These are phyloP conservation scores for human (Homo sapiens) DNA, from an alignment of 2,113 vertebrate genomes.

Conservation along the genomic window DNA sequence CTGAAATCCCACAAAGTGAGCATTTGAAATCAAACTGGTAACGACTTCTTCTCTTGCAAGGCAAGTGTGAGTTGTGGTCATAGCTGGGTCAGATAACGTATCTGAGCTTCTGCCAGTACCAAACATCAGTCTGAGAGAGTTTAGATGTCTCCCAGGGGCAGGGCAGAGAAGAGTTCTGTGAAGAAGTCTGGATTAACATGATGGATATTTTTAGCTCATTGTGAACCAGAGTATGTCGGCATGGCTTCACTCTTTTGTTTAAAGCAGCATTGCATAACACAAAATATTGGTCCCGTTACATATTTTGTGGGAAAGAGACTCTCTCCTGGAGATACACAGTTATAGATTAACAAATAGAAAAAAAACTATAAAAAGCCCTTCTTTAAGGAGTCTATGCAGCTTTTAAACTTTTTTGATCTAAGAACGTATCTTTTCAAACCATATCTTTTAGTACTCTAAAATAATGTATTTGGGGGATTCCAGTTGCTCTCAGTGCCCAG, in stretches of 20 bases:
- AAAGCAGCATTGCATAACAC: background rate
- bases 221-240: background rate
- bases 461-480: background rate
- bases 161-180: background rate
- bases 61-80: background rate
- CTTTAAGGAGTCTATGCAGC: background rate
- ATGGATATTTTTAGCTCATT: background rate
- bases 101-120: background rate
- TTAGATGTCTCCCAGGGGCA: background rate
- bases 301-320: background rate
- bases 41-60: background rate
- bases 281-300: background rate
- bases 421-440: background rate
- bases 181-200: background rate
- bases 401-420: background rate
- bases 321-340: background rate
- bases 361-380: background rate
- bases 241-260: background rate
- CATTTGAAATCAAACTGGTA: background rate
- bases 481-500: background rate
- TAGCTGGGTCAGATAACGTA: background rate
- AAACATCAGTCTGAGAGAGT: background rate
- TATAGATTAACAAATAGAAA: slow-evolving; percentile 12
- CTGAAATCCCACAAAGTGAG: background rate
- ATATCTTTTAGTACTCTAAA: slow-evolving; percentile 5